These are phyloP conservation scores for Hylia prasina DNA, from an alignment of 2,113 vertebrate species.

Conservation along the genomic window DNA sequence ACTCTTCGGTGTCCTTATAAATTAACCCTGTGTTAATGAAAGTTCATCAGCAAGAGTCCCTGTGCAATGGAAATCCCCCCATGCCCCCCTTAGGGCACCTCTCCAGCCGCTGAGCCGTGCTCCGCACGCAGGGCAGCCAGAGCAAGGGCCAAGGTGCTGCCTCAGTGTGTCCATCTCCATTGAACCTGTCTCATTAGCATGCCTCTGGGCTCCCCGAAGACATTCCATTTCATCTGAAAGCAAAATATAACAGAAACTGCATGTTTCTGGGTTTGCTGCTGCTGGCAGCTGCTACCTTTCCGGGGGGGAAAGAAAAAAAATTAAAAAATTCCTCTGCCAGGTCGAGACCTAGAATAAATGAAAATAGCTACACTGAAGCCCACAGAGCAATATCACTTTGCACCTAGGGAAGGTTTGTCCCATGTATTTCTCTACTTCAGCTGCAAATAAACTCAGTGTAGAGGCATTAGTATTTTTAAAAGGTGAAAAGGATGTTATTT, in stretches of 20 bases:
- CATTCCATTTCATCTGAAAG: conserved; percentile 47
- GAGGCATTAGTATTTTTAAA: conserved; percentile 49
- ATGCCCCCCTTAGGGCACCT: conserved; percentile 17
- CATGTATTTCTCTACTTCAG: conserved; percentile 48
- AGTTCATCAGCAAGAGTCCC: conserved; percentile 45
- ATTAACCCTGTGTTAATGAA: conserved; percentile 60
- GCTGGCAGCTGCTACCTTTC: conserved; percentile 70
- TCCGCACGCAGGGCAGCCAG: background rate
- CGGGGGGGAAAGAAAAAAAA: background rate
- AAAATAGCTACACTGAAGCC: background rate
- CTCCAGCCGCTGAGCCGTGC: background rate
- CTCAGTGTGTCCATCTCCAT: conserved; percentile 37
- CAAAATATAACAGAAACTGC: conserved; percentile 68
- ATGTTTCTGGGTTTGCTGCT: conserved; percentile 64
- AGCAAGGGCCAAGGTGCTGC: conserved; percentile 45
- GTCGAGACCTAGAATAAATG: conserved; percentile 37
- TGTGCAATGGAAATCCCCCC: background rate
- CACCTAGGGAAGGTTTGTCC: conserved; percentile 16
- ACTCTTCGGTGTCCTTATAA: conserved; percentile 42
- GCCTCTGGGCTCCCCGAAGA: conserved; percentile 34
- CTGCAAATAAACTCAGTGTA: conserved; percentile 36
- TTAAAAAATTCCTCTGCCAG: background rate
- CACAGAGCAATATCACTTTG: conserved; percentile 6
- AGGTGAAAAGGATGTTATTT: conserved; percentile 12
- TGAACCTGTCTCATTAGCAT: conserved; percentile 60